A percentile compares a stretch with the other conserved stretches of the same genome.
Conservation (phyloP, 1,140 invertebrate genomes). For the Melipona quadrifasciata region DNA sequence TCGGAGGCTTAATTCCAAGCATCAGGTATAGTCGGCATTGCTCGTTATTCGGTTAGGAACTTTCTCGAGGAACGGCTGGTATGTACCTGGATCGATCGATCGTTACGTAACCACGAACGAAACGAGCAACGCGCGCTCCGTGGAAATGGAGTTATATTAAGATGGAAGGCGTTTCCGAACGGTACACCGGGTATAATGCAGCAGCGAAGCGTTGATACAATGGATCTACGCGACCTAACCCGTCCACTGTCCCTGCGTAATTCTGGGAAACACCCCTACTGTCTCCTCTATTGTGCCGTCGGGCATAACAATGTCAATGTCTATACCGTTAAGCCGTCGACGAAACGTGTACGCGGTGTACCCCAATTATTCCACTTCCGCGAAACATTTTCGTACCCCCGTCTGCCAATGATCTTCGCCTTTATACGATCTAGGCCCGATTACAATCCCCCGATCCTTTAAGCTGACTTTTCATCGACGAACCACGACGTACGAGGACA, state of each 20-base stretch:
- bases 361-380: conserved; percentile 52
- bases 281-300: conserved; percentile 53
- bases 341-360: conserved; percentile 50
- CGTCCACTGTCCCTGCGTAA: conserved; percentile 55
- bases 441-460: conserved; percentile 1
- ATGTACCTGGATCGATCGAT: conserved; percentile 4
- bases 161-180: conserved; percentile 47
- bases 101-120: conserved; percentile 4
- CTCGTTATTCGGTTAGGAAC: background rate
- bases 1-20: background rate
- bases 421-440: background rate
- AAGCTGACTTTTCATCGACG: background rate
- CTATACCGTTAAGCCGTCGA: conserved; percentile 52
- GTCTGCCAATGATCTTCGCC: background rate
- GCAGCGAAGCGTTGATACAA: conserved; percentile 38
- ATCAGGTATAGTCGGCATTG: background rate
- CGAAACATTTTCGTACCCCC: conserved; percentile 3
- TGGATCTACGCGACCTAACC: conserved; percentile 40
- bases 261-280: conserved; percentile 53
- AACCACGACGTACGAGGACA: no score
- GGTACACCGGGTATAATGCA: conserved; percentile 24
- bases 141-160: conserved; percentile 48
- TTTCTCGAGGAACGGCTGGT: conserved; percentile 4
- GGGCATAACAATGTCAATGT: conserved; percentile 57
- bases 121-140: conserved; percentile 23